Evolutionary conservation across 2,113 vertebrate species (phyloP).

Genomic region (Phalacrocorax aristotelis): DNA sequence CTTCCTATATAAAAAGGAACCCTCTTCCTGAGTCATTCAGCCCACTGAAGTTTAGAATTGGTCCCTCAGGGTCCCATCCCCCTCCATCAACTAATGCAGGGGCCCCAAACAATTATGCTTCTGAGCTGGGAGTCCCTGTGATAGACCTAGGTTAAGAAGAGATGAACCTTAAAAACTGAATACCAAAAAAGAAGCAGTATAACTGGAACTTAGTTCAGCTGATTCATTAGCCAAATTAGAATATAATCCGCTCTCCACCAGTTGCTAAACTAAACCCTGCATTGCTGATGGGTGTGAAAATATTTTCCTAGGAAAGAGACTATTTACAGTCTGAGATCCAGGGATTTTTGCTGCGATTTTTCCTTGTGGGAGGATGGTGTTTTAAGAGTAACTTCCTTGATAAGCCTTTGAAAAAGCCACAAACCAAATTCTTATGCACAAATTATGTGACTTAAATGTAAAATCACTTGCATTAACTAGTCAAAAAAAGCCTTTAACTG

Average conservation of each 20-base stretch:
- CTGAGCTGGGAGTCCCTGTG: neutral
- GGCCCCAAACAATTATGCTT: neutral
- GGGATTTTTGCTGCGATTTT: neutral
- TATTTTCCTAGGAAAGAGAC: neutral
- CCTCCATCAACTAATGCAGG: neutral
- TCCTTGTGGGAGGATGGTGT: neutral
- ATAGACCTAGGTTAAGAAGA: neutral
- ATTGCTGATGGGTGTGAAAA: neutral
- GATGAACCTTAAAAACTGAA: neutral
- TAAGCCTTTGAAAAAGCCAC: neutral
- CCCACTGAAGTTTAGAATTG: neutral
- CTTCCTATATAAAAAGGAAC: neutral
- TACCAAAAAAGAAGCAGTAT: neutral
- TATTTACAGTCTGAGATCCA: neutral
- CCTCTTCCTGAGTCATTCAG: neutral
- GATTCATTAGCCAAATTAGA: neutral
- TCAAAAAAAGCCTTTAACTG: neutral
- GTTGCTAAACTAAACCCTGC: neutral
- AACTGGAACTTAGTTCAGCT: neutral
- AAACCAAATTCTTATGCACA: neutral
- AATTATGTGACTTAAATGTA: neutral
- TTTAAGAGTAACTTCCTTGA: neutral
- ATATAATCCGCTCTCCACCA: neutral
- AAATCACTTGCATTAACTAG: neutral
- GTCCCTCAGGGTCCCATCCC: neutral